Evolutionary conservation across 1,140 invertebrate species (phyloP).

Genomic region (Neodiprion virginianus): DNA sequence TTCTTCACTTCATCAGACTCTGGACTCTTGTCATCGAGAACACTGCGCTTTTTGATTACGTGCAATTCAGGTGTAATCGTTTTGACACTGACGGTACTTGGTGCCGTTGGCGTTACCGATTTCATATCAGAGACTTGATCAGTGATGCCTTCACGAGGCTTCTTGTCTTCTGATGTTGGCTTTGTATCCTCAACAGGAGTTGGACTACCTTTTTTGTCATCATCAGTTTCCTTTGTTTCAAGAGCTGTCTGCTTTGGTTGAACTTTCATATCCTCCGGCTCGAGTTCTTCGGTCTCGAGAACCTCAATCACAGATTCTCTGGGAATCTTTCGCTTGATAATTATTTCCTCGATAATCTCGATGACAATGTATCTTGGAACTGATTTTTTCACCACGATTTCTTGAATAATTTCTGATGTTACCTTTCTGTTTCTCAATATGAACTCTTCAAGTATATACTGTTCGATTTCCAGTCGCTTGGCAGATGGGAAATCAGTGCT

Average conservation of each 20-base stretch:
- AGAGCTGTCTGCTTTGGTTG: neutral
- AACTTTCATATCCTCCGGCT: neutral
- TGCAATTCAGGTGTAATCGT: neutral
- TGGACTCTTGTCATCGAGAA: neutral
- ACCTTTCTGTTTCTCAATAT: slow-evolving; percentile 47
- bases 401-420: slow-evolving; percentile 38
- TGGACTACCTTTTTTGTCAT: neutral
- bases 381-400: slow-evolving; percentile 36
- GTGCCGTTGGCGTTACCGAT: slow-evolving; percentile 16
- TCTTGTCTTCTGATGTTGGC: neutral
- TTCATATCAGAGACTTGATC: neutral
- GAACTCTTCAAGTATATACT: slow-evolving; percentile 44
- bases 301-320: slow-evolving; percentile 30
- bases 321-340: slow-evolving; percentile 35
- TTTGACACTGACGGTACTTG: slow-evolving; percentile 23
- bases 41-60: neutral
- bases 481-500: neutral
- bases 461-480: slow-evolving; percentile 31
- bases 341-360: slow-evolving; percentile 46
- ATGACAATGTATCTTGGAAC: slow-evolving; percentile 42
- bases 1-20: neutral
- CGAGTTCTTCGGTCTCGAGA: slow-evolving; percentile 10
- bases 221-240: neutral
- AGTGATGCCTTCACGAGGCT: neutral
- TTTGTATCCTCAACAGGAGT: neutral